Percentiles rank a stretch among this genome's conserved stretches.
Conservation (phyloP, 2,888 invertebrate genomes). For the Torymus texanus region DNA sequence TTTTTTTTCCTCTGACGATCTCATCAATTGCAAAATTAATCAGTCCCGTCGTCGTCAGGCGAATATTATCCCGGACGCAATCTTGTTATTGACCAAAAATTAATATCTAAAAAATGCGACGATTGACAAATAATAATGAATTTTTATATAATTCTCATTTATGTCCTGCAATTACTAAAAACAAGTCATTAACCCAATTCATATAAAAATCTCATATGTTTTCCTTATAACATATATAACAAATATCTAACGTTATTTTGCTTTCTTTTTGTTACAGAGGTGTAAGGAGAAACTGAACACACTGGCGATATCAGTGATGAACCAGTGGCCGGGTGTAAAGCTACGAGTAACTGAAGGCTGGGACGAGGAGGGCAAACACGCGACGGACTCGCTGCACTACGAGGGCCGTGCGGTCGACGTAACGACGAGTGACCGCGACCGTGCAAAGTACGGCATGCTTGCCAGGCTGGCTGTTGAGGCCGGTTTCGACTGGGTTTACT, state of each 20-base stretch:
- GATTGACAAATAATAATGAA: too few species aligned
- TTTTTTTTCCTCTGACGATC: too few species aligned
- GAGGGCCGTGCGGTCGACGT: constrained; percentile 98
- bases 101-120: too few species aligned
- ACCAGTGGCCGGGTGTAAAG: constrained; percentile 97
- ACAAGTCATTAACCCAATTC: background rate
- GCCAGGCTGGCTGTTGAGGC: constrained; percentile 96
- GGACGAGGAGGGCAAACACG: constrained; percentile 91
- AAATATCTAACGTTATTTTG: too few species aligned
- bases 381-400: constrained; percentile 92
- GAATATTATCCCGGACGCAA: too few species aligned
- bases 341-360: constrained; percentile 96
- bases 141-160: too few species aligned
- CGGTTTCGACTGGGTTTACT: constrained; percentile 99
- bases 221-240: too few species aligned
- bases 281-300: constrained; percentile 97
- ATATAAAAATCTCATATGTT: too few species aligned
- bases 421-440: constrained; percentile 94
- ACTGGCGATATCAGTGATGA: constrained; percentile 96
- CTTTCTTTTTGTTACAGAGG: constrained; percentile 81
- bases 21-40: too few species aligned
- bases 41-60: too few species aligned
- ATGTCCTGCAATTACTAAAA: background rate
- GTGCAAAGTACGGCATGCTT: constrained; percentile 96
- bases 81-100: too few species aligned